Base-by-base conservation (phyloP, 2,888 invertebrate genomes). In the Plagiodera versicolora region DNA sequence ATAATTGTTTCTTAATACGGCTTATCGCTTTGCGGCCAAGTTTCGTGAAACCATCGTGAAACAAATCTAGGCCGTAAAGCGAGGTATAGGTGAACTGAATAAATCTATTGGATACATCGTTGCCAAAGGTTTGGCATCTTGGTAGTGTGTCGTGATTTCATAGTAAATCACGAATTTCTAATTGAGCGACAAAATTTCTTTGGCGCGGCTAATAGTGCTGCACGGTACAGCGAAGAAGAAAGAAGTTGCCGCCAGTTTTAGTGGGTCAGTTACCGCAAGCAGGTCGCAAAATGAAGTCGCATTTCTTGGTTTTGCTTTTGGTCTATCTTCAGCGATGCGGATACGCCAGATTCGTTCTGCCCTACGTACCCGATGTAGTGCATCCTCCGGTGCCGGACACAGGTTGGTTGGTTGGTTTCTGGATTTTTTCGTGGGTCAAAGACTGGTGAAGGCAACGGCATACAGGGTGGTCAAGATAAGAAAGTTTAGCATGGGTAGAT, bases 301-400 rank as follows among this genome's bases (percentile, higher is more conserved):
- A n/a, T 32, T 46, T 58, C 32, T 54, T 32, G 49, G 44, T 30
- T 24, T 45, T 48, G 20, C 35, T 69, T 32, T 56, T 65, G 46
- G 56, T 66, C 17, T 58, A 56, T 49, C 44, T 58, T 30, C 48
- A 52, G 48, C 49, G 50, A 24, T 47, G 35, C 28, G 20, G 16
- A 24, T 2, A 18, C n/a, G 63, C 72, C 8, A 71, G 76, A 56
- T 75, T 75, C 63, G 59, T 78, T 63, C 64, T 81, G 57, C 81
- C 81, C 39, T 69, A 77, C 57, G 80, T 83, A 19, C 82, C 82
- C 10, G 81, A 80, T 64, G 75, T 80, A 0, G 69, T 82, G 20
- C 77, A 80, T 71, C 82, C 83, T 14, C 80, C 81, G 4, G 73
- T 83, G 46, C 82, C 83, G 2, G 81, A 82, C 67, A 76, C 79